Base-by-base conservation (phyloP, 2,113 vertebrate genomes). In the Otolemur garnettii region DNA sequence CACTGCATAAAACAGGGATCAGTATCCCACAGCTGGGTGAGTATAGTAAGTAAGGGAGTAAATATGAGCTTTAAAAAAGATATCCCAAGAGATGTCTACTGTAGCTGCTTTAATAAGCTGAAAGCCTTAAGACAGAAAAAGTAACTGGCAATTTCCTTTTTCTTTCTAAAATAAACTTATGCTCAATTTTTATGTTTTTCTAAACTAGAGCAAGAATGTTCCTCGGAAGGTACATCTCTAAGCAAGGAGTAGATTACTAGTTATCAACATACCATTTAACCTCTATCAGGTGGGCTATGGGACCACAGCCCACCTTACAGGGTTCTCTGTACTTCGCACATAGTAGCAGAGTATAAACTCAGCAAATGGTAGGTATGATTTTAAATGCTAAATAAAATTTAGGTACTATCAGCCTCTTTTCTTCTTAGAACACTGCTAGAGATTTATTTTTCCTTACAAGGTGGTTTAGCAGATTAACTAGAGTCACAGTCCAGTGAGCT, bases 321-420 rank as follows among this genome's bases (percentile, higher is more conserved):
- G 55, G 62, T 24, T 64, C 62, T 50, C 10, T 33, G 11, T 50
- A 12, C 55, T 60, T 28, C n/a, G 69, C 83, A 71, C 4, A 26
- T 3, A 60, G 35, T 9, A 69, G 68, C 74, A 22, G 0, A 42
- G 57, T n/a, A 55, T 79, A 77, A 42, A 79, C 72, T 24, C 42
- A 93, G 45, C 64, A 92, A 59, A 35, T 59, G 59, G 77, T 11
- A 84, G 24, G 59, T 78, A 24, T 28, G 53, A 55, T 42, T 45
- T 88, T 79, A 79, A 91, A 91, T 79, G 78, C 22, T 62, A 64
- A 91, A 80, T 5, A 55, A 45, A 55, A 80, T 57, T 72, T 75
- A 74, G 42, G 13, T 7, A 78, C 18, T 22, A 62, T 24, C 62
- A 90, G 66, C 24, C 57, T 33, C n/a, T 72, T 57, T 68, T 57